Evolutionary conservation across 2,113 vertebrate species (phyloP).

Genomic region (Macheiramphus alcinus): DNA sequence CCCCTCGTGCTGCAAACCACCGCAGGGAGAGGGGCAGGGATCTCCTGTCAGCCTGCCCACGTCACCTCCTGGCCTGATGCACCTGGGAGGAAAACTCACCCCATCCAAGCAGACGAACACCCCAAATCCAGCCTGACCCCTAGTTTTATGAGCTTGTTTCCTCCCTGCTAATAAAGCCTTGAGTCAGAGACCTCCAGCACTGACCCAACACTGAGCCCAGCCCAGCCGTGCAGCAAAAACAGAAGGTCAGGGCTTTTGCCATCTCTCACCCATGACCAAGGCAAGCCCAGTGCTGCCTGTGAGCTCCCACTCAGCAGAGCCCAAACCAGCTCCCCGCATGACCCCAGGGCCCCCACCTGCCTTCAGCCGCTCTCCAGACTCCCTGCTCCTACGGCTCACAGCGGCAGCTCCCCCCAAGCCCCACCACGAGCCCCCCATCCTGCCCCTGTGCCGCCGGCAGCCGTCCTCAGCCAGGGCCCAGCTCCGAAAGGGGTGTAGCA

Average conservation of each 20-base stretch:
- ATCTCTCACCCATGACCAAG: accelerated
- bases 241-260: background rate
- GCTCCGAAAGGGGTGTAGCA: accelerated
- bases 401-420: accelerated
- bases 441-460: background rate
- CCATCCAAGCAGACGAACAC: accelerated
- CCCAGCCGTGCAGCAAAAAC: accelerated
- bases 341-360: background rate
- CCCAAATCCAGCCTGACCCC: background rate
- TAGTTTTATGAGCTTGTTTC: accelerated
- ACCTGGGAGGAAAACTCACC: background rate
- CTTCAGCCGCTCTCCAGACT: too few relatives aligned
- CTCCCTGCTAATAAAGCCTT: background rate
- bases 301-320: background rate
- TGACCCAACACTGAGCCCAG: background rate
- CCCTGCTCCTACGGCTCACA: background rate
- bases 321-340: accelerated
- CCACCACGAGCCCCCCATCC: too few relatives aligned
- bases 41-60: accelerated
- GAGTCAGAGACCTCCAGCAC: background rate
- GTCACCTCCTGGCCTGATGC: accelerated
- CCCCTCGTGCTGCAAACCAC: accelerated
- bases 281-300: accelerated
- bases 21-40: background rate
- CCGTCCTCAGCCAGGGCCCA: background rate